Base-by-base conservation (phyloP, 2,113 vertebrate genomes). In the Muscicapa adusta region DNA sequence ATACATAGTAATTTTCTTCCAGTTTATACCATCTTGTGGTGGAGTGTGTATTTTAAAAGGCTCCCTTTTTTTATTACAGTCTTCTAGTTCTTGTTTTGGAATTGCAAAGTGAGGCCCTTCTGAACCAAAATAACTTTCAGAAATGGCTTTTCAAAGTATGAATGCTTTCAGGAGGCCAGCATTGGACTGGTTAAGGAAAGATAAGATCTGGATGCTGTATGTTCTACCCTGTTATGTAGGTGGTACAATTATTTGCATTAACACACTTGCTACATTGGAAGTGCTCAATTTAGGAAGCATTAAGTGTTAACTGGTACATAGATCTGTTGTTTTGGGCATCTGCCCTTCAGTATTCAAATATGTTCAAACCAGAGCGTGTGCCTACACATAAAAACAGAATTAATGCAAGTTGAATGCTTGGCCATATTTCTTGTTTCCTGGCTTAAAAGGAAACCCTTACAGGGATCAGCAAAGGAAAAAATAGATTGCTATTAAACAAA, bases 1-100 rank as follows among this genome's bases (percentile, higher is more conserved):
- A 88, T 92, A 96, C 91, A 28, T 96, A 94, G 94, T 94, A 96
- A 97, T 97, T 96, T 97, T 95, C 96, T 87, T 91, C 85, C 95
- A 86, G 90, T 96, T 94, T 93, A 95, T 96, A 92, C 86, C 72
- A 23, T 96, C 91, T 87, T 97, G 94, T 89, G 96, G 95, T 92
- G 29, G 28, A 91, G 38, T 1, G 5, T 62, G 53, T 91, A 75
- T 96, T 96, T 95, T 77, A 91, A 96, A 95, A 94, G 89, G 88
- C 88, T 95, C 81, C 71, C 5, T 81, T 84, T 89, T 92, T 96
- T 94, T 96, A 90, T 95, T 96, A 83, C 94, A 96, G 91, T 91
- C 93, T 88, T 93, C 78, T 73, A 88, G 89, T 77, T 91, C 71
- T 80, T 94, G 91, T 94, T 97, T 95, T 96, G 94, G 88, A 82